Conservation (phyloP, 2,113 vertebrate genomes). For the Empidonax traillii region DNA sequence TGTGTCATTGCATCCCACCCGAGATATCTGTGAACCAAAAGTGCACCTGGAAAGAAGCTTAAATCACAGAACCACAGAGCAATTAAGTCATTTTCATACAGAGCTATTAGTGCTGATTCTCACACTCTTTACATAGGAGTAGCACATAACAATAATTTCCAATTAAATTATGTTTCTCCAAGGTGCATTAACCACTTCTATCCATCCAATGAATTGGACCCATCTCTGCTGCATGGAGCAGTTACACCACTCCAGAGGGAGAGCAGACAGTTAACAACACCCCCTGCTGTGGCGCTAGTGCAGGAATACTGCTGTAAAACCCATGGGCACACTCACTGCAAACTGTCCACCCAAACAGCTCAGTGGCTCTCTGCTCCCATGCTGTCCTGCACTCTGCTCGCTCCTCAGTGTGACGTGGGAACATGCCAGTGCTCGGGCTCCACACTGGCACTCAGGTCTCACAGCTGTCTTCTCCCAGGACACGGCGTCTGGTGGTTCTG, state of each 20-base stretch:
- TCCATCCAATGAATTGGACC: constrained; percentile 34
- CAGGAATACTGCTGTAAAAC: background rate
- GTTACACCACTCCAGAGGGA: constrained; percentile 16
- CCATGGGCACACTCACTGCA: background rate
- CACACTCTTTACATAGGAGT: constrained; percentile 32
- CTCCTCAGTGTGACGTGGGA: rapidly evolving
- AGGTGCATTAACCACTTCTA: constrained; percentile 63
- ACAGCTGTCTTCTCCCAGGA: background rate
- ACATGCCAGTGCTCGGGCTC: rapidly evolving
- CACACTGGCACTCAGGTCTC: background rate
- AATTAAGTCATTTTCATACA: constrained; percentile 24
- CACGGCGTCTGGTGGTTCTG: rapidly evolving
- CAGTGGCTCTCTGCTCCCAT: background rate
- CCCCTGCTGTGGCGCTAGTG: background rate
- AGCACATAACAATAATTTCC: constrained; percentile 33
- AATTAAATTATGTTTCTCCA: constrained; percentile 57
- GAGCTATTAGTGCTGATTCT: constrained; percentile 42
- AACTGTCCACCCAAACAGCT: background rate
- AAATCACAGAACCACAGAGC: background rate
- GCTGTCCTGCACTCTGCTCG: background rate
- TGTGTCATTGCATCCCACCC: background rate
- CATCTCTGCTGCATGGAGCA: background rate
- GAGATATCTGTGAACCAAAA: constrained; percentile 3
- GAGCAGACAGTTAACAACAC: constrained; percentile 10
- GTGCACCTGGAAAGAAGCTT: background rate